Percentiles rank a stretch among this genome's conserved stretches.
Evolutionary conservation across 2,888 invertebrate genomes (phyloP).

Genomic region (Drosophila anomalata): DNA sequence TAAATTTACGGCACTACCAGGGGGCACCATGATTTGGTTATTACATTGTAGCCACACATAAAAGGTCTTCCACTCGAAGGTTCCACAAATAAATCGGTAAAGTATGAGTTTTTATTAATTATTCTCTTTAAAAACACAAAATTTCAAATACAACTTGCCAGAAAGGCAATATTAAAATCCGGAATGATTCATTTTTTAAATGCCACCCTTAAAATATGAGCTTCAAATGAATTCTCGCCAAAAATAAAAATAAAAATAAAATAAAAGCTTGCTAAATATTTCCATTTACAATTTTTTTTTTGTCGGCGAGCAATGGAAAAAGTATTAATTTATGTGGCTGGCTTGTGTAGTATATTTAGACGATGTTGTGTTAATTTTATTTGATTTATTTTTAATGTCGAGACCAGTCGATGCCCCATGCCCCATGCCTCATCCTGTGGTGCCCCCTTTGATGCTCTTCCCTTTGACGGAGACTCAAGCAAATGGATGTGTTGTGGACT

Average conservation of each 20-base stretch:
- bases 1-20: constrained; percentile 22
- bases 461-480: constrained; percentile 37
- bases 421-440: no score
- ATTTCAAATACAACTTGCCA: background rate
- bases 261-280: constrained; percentile 26
- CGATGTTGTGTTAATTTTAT: constrained; percentile 64
- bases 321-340: constrained; percentile 70
- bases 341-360: constrained; percentile 35
- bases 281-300: constrained; percentile 25
- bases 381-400: constrained; percentile 77
- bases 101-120: no score
- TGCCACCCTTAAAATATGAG: constrained; percentile 3
- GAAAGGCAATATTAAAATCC: background rate
- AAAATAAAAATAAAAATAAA: constrained; percentile 16
- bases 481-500: constrained; percentile 39
- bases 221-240: background rate
- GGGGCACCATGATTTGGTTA: constrained; percentile 23
- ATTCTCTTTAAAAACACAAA: background rate
- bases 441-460: background rate
- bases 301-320: constrained; percentile 9
- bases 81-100: no score
- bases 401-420: constrained; percentile 39
- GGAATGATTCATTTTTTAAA: constrained; percentile 6
- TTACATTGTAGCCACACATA: constrained; percentile 4
- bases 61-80: background rate